Conservation (phyloP, 2,797 vertebrate species). For the Spinus pinus region DNA sequence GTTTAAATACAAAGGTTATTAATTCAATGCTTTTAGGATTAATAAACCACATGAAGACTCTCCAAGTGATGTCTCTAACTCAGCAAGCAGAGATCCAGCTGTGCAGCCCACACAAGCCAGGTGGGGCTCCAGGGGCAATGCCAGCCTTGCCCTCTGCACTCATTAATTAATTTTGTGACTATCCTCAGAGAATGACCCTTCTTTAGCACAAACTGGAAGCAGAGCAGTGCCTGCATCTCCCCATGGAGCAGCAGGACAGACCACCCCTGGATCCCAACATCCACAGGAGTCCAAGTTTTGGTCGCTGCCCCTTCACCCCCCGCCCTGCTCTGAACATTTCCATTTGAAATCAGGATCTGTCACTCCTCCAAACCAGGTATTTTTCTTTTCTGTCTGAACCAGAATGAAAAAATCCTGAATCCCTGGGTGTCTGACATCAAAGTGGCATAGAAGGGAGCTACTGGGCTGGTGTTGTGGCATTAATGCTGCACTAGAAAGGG, state of each 20-base stretch:
- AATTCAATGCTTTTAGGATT: neutral
- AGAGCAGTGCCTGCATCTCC: neutral
- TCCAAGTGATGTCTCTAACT: neutral
- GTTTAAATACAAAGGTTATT: neutral
- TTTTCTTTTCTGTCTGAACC: neutral
- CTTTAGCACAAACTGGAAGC: neutral
- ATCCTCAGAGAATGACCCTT: neutral
- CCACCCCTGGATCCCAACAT: neutral
- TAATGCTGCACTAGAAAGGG: neutral
- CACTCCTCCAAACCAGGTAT: neutral
- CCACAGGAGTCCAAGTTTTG: neutral
- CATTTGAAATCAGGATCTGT: neutral
- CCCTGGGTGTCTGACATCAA: neutral
- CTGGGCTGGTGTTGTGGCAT: neutral
- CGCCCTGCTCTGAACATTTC: neutral
- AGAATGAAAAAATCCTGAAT: neutral
- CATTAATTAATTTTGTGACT: neutral
- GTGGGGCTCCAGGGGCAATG: neutral
- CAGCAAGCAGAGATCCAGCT: neutral
- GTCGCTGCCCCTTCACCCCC: rapidly evolving
- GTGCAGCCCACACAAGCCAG: neutral
- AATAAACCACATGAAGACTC: neutral
- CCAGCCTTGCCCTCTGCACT: neutral
- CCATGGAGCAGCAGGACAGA: neutral
- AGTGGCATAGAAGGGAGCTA: neutral